Evolutionary conservation across 2,888 invertebrate genomes (phyloP).

Genomic region (Euplexia lucipara): DNA sequence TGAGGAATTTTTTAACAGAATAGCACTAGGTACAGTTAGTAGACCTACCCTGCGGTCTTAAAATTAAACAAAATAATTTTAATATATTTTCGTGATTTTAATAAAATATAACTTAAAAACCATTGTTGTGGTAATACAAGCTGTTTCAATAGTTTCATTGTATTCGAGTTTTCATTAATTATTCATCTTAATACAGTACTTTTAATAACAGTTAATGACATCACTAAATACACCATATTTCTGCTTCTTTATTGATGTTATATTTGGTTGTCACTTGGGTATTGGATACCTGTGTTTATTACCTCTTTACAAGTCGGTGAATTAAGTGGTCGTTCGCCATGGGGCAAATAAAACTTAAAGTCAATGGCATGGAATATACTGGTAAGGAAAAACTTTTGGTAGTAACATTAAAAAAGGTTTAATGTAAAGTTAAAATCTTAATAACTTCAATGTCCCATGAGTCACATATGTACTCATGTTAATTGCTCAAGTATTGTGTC

Average conservation of each 20-base stretch:
- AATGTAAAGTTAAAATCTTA: too few species aligned
- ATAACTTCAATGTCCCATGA: too few species aligned
- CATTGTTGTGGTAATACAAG: too few species aligned
- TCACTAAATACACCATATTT: background rate
- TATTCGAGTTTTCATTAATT: background rate
- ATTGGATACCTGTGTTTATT: background rate
- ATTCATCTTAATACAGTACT: background rate
- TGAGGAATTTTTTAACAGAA: too few species aligned
- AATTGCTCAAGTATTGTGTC: too few species aligned
- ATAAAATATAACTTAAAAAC: too few species aligned
- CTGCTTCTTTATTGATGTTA: background rate
- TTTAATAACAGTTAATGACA: background rate
- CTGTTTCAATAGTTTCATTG: background rate
- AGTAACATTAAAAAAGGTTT: too few species aligned
- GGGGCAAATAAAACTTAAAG: conserved; percentile 51
- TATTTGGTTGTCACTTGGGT: background rate
- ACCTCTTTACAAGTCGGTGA: background rate
- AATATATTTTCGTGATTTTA: background rate
- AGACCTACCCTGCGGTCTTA: too few species aligned
- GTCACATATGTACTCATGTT: too few species aligned
- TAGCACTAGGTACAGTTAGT: too few species aligned
- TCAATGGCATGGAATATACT: conserved; percentile 43
- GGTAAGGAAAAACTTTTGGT: conserved; percentile 36
- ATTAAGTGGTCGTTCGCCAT: conserved; percentile 15
- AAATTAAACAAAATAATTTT: too few species aligned